Conservation (phyloP, 2,888 invertebrate species). For the Drosophila ezoana region DNA sequence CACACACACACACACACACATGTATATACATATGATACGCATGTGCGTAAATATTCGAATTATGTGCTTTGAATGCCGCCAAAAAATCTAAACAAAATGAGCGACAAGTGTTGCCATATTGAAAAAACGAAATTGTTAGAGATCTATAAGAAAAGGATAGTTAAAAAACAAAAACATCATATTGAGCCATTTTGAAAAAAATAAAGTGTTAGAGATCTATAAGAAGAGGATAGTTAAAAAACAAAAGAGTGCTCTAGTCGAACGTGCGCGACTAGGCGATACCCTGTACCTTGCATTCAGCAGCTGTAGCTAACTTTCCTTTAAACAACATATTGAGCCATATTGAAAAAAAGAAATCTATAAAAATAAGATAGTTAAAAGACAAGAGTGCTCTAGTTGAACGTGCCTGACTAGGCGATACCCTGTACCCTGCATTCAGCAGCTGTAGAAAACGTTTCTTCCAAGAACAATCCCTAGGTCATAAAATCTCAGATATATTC, state of each 20-base stretch:
- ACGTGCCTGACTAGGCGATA: not conserved
- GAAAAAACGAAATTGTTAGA: conserved; percentile 38
- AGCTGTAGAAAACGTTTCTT: not conserved
- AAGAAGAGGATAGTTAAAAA: not conserved
- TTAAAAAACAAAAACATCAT: not conserved
- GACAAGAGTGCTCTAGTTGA: not conserved
- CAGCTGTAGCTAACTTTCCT: not conserved
- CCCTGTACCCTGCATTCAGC: not conserved
- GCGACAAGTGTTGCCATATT: conserved; percentile 5
- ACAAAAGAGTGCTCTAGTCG: not conserved
- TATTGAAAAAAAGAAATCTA: conserved; percentile 28
- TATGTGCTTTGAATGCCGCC: conserved; percentile 19
- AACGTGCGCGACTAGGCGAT: not conserved
- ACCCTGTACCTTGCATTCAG: not conserved
- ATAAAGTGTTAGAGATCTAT: conserved; percentile 53
- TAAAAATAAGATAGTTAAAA: not conserved
- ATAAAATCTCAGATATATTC: no score
- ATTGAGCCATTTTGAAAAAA: not conserved
- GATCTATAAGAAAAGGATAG: conserved; percentile 25
- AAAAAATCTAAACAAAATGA: conserved; percentile 19
- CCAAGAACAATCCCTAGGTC: not conserved
- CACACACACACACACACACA: not conserved
- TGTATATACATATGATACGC: not conserved
- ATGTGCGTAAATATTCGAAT: conserved; percentile 12
- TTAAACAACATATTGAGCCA: no score